Conservation (phyloP, 2,888 invertebrate species). For the Ophion costatus region DNA sequence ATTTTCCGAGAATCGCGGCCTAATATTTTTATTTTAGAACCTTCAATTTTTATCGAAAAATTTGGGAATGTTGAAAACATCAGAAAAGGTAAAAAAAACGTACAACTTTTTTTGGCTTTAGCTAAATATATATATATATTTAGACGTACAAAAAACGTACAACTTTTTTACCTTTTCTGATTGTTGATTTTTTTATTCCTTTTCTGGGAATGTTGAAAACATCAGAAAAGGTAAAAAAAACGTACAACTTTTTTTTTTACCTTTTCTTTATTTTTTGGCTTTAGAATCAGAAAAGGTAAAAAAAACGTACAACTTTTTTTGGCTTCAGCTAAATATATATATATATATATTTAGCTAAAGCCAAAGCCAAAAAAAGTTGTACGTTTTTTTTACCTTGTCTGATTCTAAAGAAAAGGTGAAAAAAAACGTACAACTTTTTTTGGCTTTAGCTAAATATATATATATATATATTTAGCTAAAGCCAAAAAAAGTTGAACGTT, state of each 20-base stretch:
- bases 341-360: too few relatives aligned
- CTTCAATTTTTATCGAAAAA: background rate
- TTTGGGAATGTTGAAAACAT: background rate
- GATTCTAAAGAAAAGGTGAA: too few relatives aligned
- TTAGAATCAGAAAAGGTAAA: background rate
- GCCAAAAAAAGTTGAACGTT: too few relatives aligned
- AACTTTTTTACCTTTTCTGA: too few relatives aligned
- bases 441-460: too few relatives aligned
- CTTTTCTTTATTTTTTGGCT: too few relatives aligned
- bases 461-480: too few relatives aligned
- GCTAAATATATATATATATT: background rate
- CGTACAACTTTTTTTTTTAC: background rate
- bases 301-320: background rate
- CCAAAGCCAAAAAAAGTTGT: too few relatives aligned
- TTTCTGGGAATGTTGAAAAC: background rate
- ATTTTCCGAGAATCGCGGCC: background rate
- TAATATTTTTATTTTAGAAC: background rate
- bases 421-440: too few relatives aligned
- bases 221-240: background rate
- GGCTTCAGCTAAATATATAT: background rate
- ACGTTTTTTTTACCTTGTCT: too few relatives aligned
- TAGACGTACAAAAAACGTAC: too few relatives aligned
- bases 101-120: background rate
- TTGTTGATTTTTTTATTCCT: too few relatives aligned
- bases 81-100: background rate